Percentiles rank a stretch among this genome's conserved stretches.
phyloP scores from a whole-genome alignment of 2,797 vertebrate species.

The Lacerta agilis region DNA sequence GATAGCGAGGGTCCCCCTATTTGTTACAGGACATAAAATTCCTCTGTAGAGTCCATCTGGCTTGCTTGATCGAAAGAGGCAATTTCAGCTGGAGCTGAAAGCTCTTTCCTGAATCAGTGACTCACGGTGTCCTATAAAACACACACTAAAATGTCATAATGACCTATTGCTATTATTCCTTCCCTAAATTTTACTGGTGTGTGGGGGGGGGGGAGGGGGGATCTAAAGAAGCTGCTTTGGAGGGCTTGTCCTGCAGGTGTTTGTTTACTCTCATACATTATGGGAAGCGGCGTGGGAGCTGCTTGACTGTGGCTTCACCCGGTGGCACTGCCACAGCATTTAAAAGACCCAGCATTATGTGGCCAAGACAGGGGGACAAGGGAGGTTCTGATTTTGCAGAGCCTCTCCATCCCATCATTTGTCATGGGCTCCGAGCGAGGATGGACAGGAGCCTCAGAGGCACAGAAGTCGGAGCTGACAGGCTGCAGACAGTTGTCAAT shows the following conservation, averaged over 20 bases:
- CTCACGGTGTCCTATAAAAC: constrained; percentile 72
- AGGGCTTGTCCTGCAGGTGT: neutral
- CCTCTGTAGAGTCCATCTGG: constrained; percentile 39
- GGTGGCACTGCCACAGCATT: neutral
- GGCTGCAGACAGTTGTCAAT: neutral
- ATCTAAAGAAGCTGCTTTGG: neutral
- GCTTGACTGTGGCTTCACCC: too few species aligned
- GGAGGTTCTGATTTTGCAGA: neutral
- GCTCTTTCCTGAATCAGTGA: constrained; percentile 67
- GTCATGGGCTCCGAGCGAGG: neutral
- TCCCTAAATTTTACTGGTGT: constrained; percentile 53
- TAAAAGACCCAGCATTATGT: neutral
- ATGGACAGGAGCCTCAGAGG: too few species aligned
- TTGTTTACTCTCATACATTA: too few species aligned
- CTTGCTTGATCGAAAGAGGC: constrained; percentile 70
- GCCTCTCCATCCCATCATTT: neutral
- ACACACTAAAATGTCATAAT: constrained; percentile 73
- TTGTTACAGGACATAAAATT: constrained; percentile 65
- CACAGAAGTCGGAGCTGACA: too few species aligned
- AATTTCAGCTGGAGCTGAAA: constrained; percentile 64
- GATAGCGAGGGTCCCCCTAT: neutral
- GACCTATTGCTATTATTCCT: constrained; percentile 67
- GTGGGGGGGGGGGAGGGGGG: neutral
- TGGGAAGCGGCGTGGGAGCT: neutral
- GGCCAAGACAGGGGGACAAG: neutral